Evolutionary conservation across 2,797 vertebrate genomes (phyloP).

Genomic region (Smutsia gigantea): DNA sequence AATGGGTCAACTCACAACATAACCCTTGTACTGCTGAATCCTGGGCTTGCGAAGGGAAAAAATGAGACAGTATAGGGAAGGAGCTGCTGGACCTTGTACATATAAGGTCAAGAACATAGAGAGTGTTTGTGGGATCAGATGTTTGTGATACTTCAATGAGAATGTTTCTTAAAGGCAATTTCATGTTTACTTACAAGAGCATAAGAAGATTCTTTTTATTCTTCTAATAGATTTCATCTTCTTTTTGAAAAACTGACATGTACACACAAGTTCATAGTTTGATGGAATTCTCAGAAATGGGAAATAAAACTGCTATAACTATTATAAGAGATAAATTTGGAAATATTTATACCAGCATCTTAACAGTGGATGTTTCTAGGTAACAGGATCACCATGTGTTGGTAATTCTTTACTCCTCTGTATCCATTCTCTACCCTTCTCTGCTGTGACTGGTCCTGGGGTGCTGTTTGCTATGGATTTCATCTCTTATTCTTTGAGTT

Average conservation of each 20-base stretch:
- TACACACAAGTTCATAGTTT: background rate
- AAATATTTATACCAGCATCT: background rate
- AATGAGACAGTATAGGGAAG: background rate
- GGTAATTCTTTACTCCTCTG: background rate
- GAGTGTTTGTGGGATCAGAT: background rate
- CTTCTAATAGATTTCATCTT: background rate
- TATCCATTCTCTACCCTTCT: background rate
- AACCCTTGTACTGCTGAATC: background rate
- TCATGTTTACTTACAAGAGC: background rate
- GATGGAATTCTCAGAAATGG: background rate
- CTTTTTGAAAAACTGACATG: background rate
- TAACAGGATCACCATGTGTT: background rate
- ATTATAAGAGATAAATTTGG: background rate
- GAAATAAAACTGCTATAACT: background rate
- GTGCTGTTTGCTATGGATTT: background rate
- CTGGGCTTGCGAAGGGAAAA: background rate
- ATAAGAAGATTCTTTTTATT: background rate
- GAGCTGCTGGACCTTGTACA: background rate
- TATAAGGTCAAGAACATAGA: background rate
- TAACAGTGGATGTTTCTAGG: background rate
- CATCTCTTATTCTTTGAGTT: background rate
- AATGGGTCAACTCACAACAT: background rate
- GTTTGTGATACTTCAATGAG: background rate
- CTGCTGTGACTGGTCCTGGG: background rate
- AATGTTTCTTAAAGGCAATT: background rate